phyloP scores from a whole-genome alignment of 2,888 invertebrate species.

The Dichetophora obliterata region DNA sequence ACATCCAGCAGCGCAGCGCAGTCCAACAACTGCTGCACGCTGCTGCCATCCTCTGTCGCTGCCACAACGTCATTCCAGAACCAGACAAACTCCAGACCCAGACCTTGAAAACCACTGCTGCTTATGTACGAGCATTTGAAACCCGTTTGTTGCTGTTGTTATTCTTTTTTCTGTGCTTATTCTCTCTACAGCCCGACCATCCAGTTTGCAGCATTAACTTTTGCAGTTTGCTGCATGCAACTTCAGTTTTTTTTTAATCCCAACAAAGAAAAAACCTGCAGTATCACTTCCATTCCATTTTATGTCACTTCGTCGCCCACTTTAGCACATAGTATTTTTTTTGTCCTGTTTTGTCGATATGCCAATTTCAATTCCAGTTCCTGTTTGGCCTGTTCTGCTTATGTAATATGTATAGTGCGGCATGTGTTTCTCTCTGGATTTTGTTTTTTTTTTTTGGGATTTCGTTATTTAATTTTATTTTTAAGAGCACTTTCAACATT shows the following conservation, averaged over 20 bases:
- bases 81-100: constrained; percentile 19
- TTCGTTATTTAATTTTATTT: too few relatives aligned
- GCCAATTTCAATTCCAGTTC: neutral
- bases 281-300: too few relatives aligned
- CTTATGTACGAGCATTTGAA: constrained; percentile 9
- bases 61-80: neutral
- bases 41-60: neutral
- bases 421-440: neutral
- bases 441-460: neutral
- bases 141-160: neutral
- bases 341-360: constrained; percentile 1
- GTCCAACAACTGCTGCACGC: neutral
- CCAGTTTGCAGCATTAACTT: constrained; percentile 12
- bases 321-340: neutral
- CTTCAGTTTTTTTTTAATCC: neutral
- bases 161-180: neutral
- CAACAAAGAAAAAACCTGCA: neutral
- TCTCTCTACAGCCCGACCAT: neutral
- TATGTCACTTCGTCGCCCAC: constrained; percentile 9
- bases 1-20: neutral
- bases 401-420: constrained; percentile 8
- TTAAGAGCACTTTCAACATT: constrained; percentile 5
- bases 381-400: constrained; percentile 7
- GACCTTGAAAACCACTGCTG: constrained; percentile 28
- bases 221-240: constrained; percentile 4